These are phyloP conservation scores for Amazona guildingii DNA, from an alignment of 2,113 vertebrate genomes.

Conservation along the genomic window DNA sequence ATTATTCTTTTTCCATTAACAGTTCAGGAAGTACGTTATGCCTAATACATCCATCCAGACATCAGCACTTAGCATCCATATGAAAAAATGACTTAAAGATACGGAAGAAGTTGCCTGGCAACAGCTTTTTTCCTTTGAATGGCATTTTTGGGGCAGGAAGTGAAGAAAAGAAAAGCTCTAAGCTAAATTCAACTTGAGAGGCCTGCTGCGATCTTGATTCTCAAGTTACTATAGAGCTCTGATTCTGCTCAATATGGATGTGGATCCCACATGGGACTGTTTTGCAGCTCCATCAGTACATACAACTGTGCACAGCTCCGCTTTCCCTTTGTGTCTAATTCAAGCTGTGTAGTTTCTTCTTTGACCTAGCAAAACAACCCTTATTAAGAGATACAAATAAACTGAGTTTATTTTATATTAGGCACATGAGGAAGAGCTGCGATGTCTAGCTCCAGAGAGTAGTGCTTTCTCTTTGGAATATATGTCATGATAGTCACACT, in stretches of 20 bases:
- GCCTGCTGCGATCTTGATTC: background rate
- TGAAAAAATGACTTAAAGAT: background rate
- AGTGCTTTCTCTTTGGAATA: background rate
- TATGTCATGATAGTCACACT: fast-evolving
- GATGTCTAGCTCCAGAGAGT: background rate
- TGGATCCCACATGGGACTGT: fast-evolving
- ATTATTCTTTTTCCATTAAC: background rate
- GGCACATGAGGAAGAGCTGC: background rate
- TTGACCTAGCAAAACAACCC: background rate
- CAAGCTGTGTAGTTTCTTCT: background rate
- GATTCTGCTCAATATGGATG: background rate
- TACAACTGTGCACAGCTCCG: fast-evolving
- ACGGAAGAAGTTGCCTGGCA: slow-evolving; percentile 27
- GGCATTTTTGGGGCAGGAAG: background rate
- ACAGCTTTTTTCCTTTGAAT: background rate
- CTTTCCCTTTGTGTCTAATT: background rate
- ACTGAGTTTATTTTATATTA: background rate
- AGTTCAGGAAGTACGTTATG: background rate
- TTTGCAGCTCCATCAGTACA: background rate
- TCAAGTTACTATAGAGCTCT: background rate
- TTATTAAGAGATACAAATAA: background rate
- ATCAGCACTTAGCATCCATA: background rate
- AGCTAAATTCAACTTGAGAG: fast-evolving
- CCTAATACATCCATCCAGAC: background rate
- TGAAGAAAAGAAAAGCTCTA: background rate